Evolutionary conservation across 2,113 vertebrate genomes (phyloP).

Genomic region (Gymnogyps californianus): DNA sequence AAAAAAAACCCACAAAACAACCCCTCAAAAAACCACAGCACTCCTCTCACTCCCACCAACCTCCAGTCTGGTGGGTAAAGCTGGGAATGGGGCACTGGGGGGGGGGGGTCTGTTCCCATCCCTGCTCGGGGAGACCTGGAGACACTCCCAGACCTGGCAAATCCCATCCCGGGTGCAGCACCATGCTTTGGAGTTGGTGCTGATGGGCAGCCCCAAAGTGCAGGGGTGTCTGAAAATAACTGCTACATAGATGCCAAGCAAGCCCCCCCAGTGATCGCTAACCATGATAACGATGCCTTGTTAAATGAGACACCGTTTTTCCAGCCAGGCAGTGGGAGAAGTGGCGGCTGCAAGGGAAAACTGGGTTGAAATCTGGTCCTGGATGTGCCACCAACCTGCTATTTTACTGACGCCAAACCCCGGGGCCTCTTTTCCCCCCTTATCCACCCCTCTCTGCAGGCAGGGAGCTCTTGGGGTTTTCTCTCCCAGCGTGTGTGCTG

Average conservation of each 20-base stretch:
- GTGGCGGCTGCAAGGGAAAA: not conserved
- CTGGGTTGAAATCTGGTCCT: not conserved
- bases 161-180: rapidly evolving
- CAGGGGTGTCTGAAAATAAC: not conserved
- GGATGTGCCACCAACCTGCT: not conserved
- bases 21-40: not conserved
- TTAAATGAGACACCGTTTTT: not conserved
- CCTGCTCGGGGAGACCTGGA: not conserved
- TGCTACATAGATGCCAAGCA: rapidly evolving
- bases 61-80: not conserved
- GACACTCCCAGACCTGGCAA: not conserved
- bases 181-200: rapidly evolving
- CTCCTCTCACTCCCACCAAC: not conserved
- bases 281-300: rapidly evolving
- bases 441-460: not conserved
- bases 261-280: not conserved
- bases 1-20: not conserved
- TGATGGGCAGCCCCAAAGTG: not conserved
- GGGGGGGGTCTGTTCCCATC: not conserved
- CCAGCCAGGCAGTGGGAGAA: not conserved
- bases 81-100: not conserved
- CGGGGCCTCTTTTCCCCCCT: not conserved
- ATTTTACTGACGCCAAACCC: not conserved
- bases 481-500: not conserved
- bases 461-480: not conserved